Conservation (phyloP, 2,113 vertebrate species). For the Nibea albiflora region DNA sequence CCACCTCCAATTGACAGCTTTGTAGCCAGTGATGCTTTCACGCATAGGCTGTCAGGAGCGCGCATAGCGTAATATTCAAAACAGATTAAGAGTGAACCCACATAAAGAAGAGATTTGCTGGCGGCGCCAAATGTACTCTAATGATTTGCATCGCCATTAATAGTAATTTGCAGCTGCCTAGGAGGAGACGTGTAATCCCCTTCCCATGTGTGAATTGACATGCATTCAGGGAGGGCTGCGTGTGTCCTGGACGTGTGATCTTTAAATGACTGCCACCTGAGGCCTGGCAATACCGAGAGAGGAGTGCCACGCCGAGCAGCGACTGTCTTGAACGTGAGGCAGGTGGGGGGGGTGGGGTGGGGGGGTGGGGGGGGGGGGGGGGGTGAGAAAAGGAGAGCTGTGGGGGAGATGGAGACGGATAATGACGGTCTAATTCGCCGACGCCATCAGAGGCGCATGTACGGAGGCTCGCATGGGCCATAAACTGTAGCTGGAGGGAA, state of each 20-base stretch:
- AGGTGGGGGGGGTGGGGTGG: neutral
- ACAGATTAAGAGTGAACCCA: conserved; percentile 73
- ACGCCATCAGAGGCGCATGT: conserved; percentile 65
- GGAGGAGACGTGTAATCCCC: conserved; percentile 78
- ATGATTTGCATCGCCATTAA: conserved; percentile 84
- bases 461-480: conserved; percentile 57
- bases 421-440: conserved; percentile 75
- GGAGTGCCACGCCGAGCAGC: conserved; percentile 66
- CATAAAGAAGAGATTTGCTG: conserved; percentile 69
- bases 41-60: conserved; percentile 57
- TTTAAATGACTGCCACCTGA: conserved; percentile 87
- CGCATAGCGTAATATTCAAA: conserved; percentile 69
- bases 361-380: neutral
- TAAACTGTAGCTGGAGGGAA: conserved; percentile 71
- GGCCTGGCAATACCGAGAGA: conserved; percentile 73
- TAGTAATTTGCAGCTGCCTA: conserved; percentile 81
- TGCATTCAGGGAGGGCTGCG: conserved; percentile 75
- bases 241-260: conserved; percentile 83
- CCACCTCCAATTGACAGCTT: conserved; percentile 66
- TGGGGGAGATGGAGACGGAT: conserved; percentile 69
- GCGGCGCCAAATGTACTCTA: conserved; percentile 70
- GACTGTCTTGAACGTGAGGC: conserved; percentile 60
- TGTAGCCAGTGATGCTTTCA: conserved; percentile 60
- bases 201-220: conserved; percentile 85
- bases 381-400: conserved; percentile 50